These are phyloP conservation scores for Pandemis cinnamomeana DNA, from an alignment of 2,888 invertebrate genomes.

Conservation along the genomic window DNA sequence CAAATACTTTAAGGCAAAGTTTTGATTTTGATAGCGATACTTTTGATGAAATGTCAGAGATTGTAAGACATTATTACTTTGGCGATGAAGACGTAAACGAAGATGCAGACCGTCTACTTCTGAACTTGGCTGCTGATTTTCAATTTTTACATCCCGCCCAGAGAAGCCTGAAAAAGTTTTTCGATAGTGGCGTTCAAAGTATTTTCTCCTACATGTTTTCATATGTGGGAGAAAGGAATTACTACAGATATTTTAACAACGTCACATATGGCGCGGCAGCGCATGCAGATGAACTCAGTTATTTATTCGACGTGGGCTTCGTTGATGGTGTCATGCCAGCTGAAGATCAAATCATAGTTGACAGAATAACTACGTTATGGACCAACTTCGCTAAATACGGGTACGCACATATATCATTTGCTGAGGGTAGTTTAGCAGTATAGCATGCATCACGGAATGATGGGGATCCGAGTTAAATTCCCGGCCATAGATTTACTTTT, in stretches of 20 bases:
- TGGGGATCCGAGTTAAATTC: no score
- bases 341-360: constrained; percentile 59
- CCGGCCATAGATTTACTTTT: no score
- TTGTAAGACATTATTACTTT: constrained; percentile 40
- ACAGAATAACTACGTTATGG: constrained; percentile 69
- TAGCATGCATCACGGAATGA: no score
- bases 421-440: no score
- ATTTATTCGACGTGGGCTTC: constrained; percentile 56
- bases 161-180: constrained; percentile 54
- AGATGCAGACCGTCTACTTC: constrained; percentile 47
- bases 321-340: constrained; percentile 44
- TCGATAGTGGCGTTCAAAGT: constrained; percentile 49
- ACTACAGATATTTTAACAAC: constrained; percentile 25
- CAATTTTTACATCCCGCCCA: constrained; percentile 57
- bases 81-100: constrained; percentile 42
- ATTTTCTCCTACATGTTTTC: constrained; percentile 67
- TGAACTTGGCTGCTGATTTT: constrained; percentile 62
- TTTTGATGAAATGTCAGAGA: constrained; percentile 47
- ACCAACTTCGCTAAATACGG: constrained; percentile 70
- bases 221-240: constrained; percentile 53
- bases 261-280: constrained; percentile 48
- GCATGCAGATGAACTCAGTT: constrained; percentile 65
- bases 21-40: constrained; percentile 34
- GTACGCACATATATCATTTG: constrained; percentile 46
- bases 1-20: not conserved